Conservation (phyloP, 1,140 invertebrate genomes). For the Ostrea denselamellosa region DNA sequence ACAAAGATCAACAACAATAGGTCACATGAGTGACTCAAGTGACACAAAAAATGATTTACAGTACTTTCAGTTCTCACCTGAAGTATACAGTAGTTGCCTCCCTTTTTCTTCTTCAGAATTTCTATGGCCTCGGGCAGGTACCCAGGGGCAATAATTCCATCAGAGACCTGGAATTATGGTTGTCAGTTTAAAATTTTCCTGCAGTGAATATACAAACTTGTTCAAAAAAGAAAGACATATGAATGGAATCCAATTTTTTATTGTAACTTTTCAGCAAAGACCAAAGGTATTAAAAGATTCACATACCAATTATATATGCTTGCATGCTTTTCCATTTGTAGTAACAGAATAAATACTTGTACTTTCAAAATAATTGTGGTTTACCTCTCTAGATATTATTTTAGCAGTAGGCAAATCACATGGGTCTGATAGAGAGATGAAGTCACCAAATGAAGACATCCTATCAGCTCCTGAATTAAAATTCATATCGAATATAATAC, state of each 20-base stretch:
- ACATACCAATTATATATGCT: too few relatives aligned
- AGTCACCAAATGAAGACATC: conserved; percentile 99
- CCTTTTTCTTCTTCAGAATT: conserved; percentile 97
- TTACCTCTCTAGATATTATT: conserved; percentile 85
- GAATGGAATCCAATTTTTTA: too few relatives aligned
- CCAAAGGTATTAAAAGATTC: too few relatives aligned
- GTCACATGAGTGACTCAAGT: too few relatives aligned
- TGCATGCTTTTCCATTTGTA: too few relatives aligned
- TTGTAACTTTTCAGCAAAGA: too few relatives aligned
- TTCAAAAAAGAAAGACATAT: too few relatives aligned
- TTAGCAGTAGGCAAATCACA: conserved; percentile 93
- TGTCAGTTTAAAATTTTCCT: too few relatives aligned
- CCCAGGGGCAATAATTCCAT: conserved; percentile 97
- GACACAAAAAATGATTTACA: too few relatives aligned
- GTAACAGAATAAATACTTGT: too few relatives aligned
- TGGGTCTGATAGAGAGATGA: conserved; percentile 94
- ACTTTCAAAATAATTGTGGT: background rate
- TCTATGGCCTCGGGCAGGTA: conserved; percentile 91
- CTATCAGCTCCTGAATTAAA: conserved; percentile 90
- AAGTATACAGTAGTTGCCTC: conserved; percentile 94
- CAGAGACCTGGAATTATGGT: conserved; percentile 86
- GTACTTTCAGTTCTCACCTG: conserved; percentile 79
- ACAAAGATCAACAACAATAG: too few relatives aligned
- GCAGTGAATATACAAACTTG: too few relatives aligned
- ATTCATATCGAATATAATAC: background rate